Percentiles rank a stretch among this genome's conserved stretches.
phyloP scores from a whole-genome alignment of 2,113 vertebrate genomes.

The Lota lota region DNA sequence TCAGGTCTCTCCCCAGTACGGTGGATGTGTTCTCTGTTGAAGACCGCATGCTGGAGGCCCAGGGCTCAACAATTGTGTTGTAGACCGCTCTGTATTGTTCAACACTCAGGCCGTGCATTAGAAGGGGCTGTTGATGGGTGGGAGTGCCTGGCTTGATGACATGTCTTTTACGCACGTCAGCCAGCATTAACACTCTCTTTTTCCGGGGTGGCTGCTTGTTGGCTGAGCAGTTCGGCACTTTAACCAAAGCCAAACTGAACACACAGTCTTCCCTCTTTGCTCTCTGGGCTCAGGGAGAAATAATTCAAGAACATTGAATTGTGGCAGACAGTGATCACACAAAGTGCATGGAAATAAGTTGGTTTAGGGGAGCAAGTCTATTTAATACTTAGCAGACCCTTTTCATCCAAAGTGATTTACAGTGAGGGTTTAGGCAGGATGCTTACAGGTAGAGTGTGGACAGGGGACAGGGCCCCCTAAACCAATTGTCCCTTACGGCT shows the following conservation, averaged over 20 bases:
- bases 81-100: constrained; percentile 41
- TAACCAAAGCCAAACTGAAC: background rate
- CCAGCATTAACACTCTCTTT: background rate
- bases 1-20: constrained; percentile 28
- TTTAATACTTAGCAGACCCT: too few relatives aligned
- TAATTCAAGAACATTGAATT: background rate
- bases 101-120: constrained; percentile 39
- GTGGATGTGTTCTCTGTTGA: too few relatives aligned
- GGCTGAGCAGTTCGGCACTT: background rate
- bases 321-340: too few relatives aligned
- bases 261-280: background rate
- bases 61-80: background rate
- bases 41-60: too few relatives aligned
- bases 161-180: background rate
- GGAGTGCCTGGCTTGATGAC: background rate
- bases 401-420: too few relatives aligned
- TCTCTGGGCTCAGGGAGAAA: constrained; percentile 5
- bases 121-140: background rate
- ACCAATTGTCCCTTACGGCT: too few relatives aligned
- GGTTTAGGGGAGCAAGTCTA: background rate
- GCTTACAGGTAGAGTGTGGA: too few relatives aligned
- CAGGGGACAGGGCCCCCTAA: too few relatives aligned
- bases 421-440: too few relatives aligned
- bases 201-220: background rate
- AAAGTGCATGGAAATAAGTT: background rate